phyloP scores from a whole-genome alignment of 2,113 vertebrate species.

The Loxodonta africana region DNA sequence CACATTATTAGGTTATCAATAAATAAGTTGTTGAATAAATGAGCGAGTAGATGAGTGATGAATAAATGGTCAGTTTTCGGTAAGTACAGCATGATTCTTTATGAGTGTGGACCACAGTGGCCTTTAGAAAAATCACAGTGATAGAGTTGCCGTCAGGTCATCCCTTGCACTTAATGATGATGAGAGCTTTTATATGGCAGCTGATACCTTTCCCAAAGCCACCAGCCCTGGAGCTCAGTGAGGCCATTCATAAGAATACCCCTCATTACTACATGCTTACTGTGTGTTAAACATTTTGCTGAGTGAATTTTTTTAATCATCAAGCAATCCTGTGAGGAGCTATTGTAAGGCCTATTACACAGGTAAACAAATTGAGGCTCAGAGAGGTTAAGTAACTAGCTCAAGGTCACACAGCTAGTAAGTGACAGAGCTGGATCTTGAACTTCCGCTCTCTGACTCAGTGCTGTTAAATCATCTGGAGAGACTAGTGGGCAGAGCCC shows the following conservation, averaged over 20 bases:
- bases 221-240: background rate
- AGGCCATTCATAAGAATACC: conserved; percentile 35
- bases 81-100: background rate
- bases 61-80: background rate
- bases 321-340: background rate
- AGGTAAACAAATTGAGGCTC: background rate
- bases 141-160: background rate
- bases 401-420: background rate
- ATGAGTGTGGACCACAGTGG: background rate
- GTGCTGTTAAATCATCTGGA: background rate
- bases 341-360: background rate
- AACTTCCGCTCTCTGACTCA: background rate
- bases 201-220: background rate
- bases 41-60: background rate
- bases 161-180: background rate
- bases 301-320: background rate
- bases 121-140: background rate
- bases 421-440: background rate
- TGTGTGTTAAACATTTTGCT: background rate
- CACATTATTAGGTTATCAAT: background rate
- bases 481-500: background rate
- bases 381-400: background rate
- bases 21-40: background rate
- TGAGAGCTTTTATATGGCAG: background rate
- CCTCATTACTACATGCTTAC: background rate